A percentile compares a stretch with the other conserved stretches of the same genome.
Conservation (phyloP, 2,113 vertebrate genomes). For the Hassar affinis region DNA sequence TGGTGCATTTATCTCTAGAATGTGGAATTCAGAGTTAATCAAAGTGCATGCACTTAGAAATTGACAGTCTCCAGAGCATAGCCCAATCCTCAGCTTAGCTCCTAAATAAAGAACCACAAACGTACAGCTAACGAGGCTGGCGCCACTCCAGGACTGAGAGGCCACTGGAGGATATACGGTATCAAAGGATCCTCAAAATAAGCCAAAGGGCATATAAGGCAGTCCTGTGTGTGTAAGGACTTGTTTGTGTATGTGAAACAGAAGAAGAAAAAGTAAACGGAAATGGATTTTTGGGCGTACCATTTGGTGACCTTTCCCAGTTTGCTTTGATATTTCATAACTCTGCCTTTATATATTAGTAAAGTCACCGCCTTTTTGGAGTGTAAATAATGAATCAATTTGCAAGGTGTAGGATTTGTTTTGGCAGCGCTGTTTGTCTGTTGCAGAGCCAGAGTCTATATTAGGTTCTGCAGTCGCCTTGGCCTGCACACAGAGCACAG, state of each 20-base stretch:
- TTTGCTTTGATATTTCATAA: conserved; percentile 33
- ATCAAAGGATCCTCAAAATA: conserved; percentile 48
- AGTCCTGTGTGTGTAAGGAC: conserved; percentile 16
- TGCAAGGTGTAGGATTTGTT: conserved; percentile 44
- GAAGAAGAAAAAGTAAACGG: conserved; percentile 34
- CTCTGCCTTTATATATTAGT: conserved; percentile 28
- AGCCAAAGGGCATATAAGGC: conserved; percentile 41
- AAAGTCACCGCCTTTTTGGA: neutral
- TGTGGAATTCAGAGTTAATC: conserved; percentile 45
- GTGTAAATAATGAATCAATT: conserved; percentile 41
- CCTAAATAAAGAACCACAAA: conserved; percentile 52
- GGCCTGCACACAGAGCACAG: conserved; percentile 37
- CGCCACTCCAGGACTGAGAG: conserved; percentile 32
- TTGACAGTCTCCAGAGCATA: conserved; percentile 53
- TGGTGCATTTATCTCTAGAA: conserved; percentile 46
- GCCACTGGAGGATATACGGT: conserved; percentile 42
- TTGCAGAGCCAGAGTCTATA: conserved; percentile 40
- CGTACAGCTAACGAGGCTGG: conserved; percentile 50
- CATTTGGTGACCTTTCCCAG: conserved; percentile 28
- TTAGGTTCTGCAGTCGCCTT: conserved; percentile 41
- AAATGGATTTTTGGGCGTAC: conserved; percentile 30
- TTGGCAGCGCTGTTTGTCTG: conserved; percentile 32
- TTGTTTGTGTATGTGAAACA: conserved; percentile 21
- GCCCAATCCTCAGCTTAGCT: conserved; percentile 24
- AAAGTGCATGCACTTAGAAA: conserved; percentile 38